phyloP scores from a whole-genome alignment of 2,797 vertebrate genomes.

The Hypotaenidia philippensis region DNA sequence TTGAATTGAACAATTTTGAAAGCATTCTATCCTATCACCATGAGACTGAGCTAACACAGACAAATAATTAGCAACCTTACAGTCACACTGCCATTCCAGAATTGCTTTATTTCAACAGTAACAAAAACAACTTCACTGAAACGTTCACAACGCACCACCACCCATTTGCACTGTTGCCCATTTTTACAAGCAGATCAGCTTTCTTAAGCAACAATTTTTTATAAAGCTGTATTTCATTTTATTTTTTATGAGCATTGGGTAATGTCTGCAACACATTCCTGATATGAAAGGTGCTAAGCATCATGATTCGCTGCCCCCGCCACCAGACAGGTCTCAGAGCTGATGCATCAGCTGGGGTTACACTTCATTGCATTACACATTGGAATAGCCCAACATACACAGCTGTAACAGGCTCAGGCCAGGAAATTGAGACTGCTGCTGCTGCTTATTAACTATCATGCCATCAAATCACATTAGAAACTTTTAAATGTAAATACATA shows the following conservation, averaged over 20 bases:
- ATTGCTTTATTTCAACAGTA: neutral
- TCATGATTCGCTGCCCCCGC: neutral
- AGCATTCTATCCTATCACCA: neutral
- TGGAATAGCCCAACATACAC: neutral
- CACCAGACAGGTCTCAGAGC: neutral
- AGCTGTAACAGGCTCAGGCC: neutral
- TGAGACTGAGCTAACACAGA: neutral
- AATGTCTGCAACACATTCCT: neutral
- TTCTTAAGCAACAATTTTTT: neutral
- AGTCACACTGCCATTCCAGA: neutral
- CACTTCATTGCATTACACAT: neutral
- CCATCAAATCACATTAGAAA: neutral
- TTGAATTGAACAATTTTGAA: neutral
- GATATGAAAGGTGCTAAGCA: neutral
- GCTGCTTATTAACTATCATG: neutral
- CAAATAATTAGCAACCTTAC: neutral
- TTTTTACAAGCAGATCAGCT: neutral
- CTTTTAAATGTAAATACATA: constrained; percentile 33
- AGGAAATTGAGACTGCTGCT: constrained; percentile 20
- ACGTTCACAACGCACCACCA: neutral
- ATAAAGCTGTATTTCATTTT: neutral
- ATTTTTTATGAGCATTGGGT: neutral
- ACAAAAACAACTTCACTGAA: neutral
- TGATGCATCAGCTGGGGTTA: neutral
- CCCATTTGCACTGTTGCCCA: neutral